Conservation (phyloP, 2,113 vertebrate genomes). For the Clinocottus analis region DNA sequence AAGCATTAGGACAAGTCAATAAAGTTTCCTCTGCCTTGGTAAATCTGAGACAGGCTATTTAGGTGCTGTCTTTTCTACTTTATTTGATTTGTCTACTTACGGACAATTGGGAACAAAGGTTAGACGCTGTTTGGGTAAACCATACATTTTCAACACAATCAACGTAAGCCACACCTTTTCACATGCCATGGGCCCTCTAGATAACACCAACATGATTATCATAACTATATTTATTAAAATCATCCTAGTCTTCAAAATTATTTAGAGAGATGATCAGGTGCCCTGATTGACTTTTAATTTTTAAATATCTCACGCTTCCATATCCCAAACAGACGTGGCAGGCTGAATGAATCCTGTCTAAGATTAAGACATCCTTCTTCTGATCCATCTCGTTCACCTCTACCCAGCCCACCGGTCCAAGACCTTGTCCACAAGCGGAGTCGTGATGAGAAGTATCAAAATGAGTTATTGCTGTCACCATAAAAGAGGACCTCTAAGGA, state of each 20-base stretch:
- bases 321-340: constrained; percentile 32
- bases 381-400: constrained; percentile 62
- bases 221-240: background rate
- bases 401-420: constrained; percentile 46
- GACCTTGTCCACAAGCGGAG: constrained; percentile 57
- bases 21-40: constrained; percentile 33
- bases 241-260: background rate
- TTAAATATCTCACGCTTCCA: constrained; percentile 31
- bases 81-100: background rate
- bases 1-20: constrained; percentile 45
- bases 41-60: constrained; percentile 33
- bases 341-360: constrained; percentile 18
- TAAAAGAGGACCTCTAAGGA: constrained; percentile 59
- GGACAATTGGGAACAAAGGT: background rate
- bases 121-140: background rate
- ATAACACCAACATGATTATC: background rate
- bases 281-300: constrained; percentile 12
- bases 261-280: background rate
- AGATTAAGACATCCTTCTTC: constrained; percentile 13
- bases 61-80: constrained; percentile 22
- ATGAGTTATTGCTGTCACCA: constrained; percentile 69
- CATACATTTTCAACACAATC: background rate
- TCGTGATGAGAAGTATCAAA: constrained; percentile 57
- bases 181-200: background rate
- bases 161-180: background rate